Conservation (phyloP, 2,888 invertebrate species). For the Mesodorylaimus sp. region DNA sequence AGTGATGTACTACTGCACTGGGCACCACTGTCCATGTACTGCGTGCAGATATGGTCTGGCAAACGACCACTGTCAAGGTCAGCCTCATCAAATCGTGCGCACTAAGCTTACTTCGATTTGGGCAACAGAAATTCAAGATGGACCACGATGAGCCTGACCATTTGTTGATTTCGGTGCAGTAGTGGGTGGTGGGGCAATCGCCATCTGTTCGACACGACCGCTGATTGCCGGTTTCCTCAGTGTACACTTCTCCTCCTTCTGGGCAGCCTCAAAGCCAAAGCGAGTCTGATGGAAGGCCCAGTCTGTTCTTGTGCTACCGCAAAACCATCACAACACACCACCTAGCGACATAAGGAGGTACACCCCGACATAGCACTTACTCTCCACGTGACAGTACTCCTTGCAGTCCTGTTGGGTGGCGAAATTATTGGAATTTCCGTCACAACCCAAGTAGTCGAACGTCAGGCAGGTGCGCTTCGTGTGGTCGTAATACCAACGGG, state of each 20-base stretch:
- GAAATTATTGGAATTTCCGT: conserved; percentile 28
- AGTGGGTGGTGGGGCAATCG: conserved; percentile 26
- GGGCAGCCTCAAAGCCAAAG: conserved; percentile 16
- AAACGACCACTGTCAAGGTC: not conserved
- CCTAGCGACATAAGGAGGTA: not conserved
- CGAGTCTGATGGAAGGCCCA: not conserved
- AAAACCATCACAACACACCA: not conserved
- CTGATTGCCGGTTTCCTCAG: conserved; percentile 24
- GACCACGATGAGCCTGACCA: conserved; percentile 15
- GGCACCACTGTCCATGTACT: conserved; percentile 22
- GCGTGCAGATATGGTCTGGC: conserved; percentile 21
- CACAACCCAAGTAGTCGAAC: conserved; percentile 28
- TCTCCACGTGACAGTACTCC: conserved; percentile 27
- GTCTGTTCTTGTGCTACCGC: not conserved
- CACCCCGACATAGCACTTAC: conserved; percentile 7
- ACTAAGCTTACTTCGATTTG: conserved; percentile 7
- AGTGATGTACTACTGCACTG: conserved; percentile 17
- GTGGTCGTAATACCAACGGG: conserved; percentile 26
- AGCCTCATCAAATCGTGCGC: not conserved
- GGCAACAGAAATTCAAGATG: conserved; percentile 17
- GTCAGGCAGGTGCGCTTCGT: conserved; percentile 19
- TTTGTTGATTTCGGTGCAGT: conserved; percentile 25
- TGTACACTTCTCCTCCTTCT: conserved; percentile 28
- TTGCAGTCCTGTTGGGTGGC: conserved; percentile 26
- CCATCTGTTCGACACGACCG: conserved; percentile 24